Percentiles rank a stretch among this genome's conserved stretches.
Conservation (phyloP, 2,797 vertebrate genomes). For the Mionectes olivaceus region DNA sequence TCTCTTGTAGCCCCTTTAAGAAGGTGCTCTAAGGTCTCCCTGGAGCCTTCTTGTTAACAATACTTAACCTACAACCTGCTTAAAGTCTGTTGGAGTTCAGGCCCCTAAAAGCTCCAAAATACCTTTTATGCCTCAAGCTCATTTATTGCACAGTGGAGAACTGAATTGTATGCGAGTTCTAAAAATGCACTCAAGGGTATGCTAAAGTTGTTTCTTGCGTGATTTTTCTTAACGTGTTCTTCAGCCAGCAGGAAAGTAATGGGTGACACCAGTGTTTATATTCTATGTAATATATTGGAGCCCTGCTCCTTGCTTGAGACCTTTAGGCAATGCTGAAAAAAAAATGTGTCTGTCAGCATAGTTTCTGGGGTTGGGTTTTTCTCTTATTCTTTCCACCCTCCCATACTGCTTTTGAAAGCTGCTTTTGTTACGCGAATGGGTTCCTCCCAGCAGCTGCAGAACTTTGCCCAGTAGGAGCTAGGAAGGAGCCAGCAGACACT, state of each 20-base stretch:
- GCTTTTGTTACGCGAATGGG: slow-evolving; percentile 63
- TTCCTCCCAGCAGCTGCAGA: slow-evolving; percentile 63
- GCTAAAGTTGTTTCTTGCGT: background rate
- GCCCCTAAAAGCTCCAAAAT: background rate
- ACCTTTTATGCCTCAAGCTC: background rate
- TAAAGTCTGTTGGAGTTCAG: background rate
- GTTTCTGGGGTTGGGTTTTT: slow-evolving; percentile 2
- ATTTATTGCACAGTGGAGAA: background rate
- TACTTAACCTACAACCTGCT: background rate
- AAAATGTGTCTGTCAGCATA: background rate
- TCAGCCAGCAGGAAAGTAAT: background rate
- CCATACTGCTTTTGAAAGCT: background rate
- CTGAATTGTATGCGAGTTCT: background rate
- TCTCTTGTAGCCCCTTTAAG: background rate
- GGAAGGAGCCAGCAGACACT: slow-evolving; percentile 24
- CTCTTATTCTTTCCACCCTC: slow-evolving; percentile 20
- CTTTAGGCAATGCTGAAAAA: background rate
- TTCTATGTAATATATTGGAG: fast-evolving
- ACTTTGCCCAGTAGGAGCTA: slow-evolving; percentile 23
- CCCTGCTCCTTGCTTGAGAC: background rate
- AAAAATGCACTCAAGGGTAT: background rate
- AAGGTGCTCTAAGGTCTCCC: background rate
- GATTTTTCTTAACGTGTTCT: background rate
- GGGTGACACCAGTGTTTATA: background rate
- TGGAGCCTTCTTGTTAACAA: background rate